Evolutionary conservation across 2,113 vertebrate genomes (phyloP).

Genomic region (Corydoras maculifer): DNA sequence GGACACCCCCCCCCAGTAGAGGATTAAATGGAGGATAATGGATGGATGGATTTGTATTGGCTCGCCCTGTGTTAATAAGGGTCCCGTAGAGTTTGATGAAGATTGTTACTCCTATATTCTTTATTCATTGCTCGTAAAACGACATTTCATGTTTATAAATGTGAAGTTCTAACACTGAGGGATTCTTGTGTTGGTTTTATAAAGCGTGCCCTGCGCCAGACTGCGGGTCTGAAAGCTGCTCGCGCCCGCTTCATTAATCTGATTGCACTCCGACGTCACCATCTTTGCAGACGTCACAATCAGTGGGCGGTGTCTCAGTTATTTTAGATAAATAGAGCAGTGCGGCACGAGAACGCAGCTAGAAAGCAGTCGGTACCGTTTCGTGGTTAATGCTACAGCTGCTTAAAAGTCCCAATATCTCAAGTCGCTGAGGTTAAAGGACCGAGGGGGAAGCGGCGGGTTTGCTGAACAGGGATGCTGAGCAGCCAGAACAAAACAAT

Average conservation of each 20-base stretch:
- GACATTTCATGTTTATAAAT: not conserved
- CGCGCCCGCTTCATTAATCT: not conserved
- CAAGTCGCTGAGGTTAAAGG: not conserved
- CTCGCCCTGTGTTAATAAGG: too few species aligned
- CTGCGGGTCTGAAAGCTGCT: not conserved
- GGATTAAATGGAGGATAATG: too few species aligned
- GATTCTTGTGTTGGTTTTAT: not conserved
- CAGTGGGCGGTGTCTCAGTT: not conserved
- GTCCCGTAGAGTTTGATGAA: too few species aligned
- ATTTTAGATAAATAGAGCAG: not conserved
- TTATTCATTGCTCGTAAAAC: too few species aligned
- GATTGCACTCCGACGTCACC: not conserved
- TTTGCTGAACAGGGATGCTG: constrained; percentile 43
- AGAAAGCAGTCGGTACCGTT: not conserved
- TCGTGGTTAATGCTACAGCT: not conserved
- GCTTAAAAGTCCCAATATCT: not conserved
- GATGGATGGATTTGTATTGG: too few species aligned
- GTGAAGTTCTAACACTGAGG: not conserved
- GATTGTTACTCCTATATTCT: too few species aligned
- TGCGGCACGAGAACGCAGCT: not conserved
- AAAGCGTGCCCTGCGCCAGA: not conserved
- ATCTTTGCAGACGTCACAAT: not conserved
- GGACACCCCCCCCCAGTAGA: too few species aligned
- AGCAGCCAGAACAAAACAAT: constrained; percentile 46
- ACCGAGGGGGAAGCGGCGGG: not conserved